Conservation (phyloP, 1,140 invertebrate species). For the Drosophila lini region DNA sequence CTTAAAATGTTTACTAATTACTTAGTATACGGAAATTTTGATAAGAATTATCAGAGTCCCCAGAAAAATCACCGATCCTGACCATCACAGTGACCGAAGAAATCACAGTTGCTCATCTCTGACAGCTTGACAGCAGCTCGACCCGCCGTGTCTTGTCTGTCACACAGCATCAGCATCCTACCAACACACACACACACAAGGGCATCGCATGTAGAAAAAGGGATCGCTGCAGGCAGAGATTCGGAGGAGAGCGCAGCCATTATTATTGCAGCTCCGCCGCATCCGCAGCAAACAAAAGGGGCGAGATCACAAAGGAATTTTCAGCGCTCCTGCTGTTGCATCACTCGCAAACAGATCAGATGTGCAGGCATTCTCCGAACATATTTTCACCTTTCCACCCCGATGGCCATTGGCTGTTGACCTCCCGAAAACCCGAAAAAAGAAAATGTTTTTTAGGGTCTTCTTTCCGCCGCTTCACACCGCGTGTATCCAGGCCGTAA, state of each 20-base stretch:
- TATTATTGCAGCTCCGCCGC: constrained; percentile 31
- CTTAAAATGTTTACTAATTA: neutral
- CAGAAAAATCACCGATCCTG: neutral
- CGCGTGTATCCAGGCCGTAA: constrained; percentile 23
- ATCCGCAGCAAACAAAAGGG: constrained; percentile 42
- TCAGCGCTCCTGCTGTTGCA: constrained; percentile 69
- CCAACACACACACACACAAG: constrained; percentile 38
- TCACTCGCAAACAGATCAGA: constrained; percentile 70
- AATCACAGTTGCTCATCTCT: constrained; percentile 30
- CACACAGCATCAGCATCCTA: constrained; percentile 49
- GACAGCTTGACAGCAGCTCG: constrained; percentile 32
- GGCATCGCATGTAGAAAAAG: constrained; percentile 28
- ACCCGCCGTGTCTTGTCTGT: constrained; percentile 29
- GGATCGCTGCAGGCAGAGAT: constrained; percentile 42
- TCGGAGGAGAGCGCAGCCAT: constrained; percentile 31
- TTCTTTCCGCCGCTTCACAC: constrained; percentile 53
- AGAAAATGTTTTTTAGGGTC: constrained; percentile 45
- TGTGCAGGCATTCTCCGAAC: constrained; percentile 56
- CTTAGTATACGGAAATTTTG: no score
- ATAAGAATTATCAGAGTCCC: no score
- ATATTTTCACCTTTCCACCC: constrained; percentile 26
- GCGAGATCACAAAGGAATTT: constrained; percentile 74
- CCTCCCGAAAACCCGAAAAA: constrained; percentile 54
- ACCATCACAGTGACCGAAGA: constrained; percentile 7
- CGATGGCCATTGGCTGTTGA: constrained; percentile 62